phyloP scores from a whole-genome alignment of 2,113 vertebrate species.

The Callospermophilus lateralis region DNA sequence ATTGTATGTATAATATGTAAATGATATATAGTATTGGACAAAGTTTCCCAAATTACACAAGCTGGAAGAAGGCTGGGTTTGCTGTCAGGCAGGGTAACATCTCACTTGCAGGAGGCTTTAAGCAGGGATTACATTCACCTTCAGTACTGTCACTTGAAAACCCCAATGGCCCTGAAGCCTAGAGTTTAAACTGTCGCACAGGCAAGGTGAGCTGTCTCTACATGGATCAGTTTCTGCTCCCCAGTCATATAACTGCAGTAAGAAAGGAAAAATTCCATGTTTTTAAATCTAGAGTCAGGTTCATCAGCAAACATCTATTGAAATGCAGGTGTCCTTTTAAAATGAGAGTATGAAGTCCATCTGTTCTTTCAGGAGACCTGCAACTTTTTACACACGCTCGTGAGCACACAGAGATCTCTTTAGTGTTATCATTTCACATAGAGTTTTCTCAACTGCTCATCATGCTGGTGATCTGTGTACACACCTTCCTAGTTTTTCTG shows the following conservation, averaged over 20 bases:
- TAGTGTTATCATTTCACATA: not conserved
- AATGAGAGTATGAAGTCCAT: not conserved
- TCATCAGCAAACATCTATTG: not conserved
- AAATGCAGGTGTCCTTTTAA: not conserved
- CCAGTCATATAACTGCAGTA: not conserved
- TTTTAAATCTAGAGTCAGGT: not conserved
- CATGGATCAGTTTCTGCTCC: not conserved
- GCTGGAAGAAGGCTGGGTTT: not conserved
- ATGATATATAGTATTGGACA: not conserved
- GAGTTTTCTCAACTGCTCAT: not conserved
- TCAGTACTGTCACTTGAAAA: not conserved
- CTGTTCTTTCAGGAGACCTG: not conserved
- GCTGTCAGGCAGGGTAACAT: not conserved
- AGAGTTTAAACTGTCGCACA: not conserved
- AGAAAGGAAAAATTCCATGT: not conserved
- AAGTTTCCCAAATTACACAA: not conserved
- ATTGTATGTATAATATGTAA: not conserved
- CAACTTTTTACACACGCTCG: not conserved
- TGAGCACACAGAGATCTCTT: not conserved
- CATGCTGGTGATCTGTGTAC: fast-evolving
- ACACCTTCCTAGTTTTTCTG: not conserved
- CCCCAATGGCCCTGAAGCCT: not conserved
- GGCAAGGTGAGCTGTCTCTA: not conserved
- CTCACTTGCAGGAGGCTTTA: not conserved
- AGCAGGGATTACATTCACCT: not conserved